Base-by-base conservation (phyloP, 2,888 invertebrate genomes). In the Cremastobaeus sp. region DNA sequence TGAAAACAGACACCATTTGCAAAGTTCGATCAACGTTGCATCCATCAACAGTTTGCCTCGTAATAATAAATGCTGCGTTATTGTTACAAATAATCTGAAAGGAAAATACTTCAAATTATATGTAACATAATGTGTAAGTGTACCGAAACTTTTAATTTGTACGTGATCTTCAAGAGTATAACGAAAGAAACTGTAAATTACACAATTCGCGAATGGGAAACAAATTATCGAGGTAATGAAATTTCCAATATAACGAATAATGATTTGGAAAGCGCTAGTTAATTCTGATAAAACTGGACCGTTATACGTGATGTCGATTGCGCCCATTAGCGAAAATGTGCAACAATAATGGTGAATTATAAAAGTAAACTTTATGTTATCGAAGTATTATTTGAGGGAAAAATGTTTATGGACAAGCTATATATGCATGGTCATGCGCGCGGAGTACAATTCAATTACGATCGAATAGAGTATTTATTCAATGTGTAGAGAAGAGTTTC, bases 11-110 rank as follows among this genome's bases (percentile, higher is more conserved):
- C 32, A n/a, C 11, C 6, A n/a, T n/a, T n/a, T n/a, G n/a, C n/a
- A n/a, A n/a, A n/a, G n/a, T n/a, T n/a, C n/a, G 52, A 32, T 50
- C 55, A 43, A 54, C 74, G 70, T 70, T 65, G 74, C 74, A 70
- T 69, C 65, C 41, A 64, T 59, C 28, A 55, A 69, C 52, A 62
- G 37, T 47, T 34, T 62, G 32, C 57, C 71, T 64, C 59, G 17
- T 52, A 65, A n/a, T n/a, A n/a, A n/a, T n/a, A n/a, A n/a, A n/a
- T n/a, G n/a, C n/a, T n/a, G n/a, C n/a, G 34, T 64, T 62, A 35
- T 57, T 14, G 50, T 65, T 65, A 45, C 64, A 59, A 65, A 59
- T 39, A 59, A 15, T 41, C 37, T 25, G 1, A n/a, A 14, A 15
- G 50, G 11, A 39, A 32, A 34, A 45, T 30, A 39, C 20, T 30